Conservation (phyloP, 1,140 invertebrate genomes). For the Heliconius melpomene region DNA sequence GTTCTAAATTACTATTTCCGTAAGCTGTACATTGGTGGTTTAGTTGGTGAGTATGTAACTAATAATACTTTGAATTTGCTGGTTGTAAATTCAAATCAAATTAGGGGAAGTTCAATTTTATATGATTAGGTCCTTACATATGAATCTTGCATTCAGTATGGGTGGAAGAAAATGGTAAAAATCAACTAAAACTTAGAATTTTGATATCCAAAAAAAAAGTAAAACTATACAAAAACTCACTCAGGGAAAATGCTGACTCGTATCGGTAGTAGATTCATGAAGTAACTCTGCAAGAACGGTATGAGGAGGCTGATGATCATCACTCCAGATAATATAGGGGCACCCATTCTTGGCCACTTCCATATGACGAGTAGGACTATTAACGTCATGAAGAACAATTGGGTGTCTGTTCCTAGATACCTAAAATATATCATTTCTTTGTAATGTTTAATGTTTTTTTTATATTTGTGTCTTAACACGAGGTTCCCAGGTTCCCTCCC, state of each 20-base stretch:
- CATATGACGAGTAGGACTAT: conserved; percentile 70
- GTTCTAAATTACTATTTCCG: not conserved
- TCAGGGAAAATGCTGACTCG: conserved; percentile 71
- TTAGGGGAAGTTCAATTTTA: not conserved
- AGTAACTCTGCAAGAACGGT: conserved; percentile 73
- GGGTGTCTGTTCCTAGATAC: conserved; percentile 74
- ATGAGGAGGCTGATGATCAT: conserved; percentile 71
- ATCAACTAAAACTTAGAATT: no score
- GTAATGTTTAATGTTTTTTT: no score
- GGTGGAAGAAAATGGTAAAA: no score
- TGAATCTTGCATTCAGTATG: no score
- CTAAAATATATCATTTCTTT: conserved; percentile 37
- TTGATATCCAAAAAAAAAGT: no score
- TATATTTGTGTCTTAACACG: no score
- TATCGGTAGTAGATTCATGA: conserved; percentile 72
- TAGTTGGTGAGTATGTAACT: not conserved
- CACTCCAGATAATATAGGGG: conserved; percentile 59
- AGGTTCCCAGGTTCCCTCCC: no score
- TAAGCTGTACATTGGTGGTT: not conserved
- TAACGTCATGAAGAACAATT: conserved; percentile 69
- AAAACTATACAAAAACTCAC: conserved; percentile 45
- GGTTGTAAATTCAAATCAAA: not conserved
- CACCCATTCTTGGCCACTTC: conserved; percentile 64
- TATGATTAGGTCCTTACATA: no score
- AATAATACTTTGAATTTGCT: not conserved